phyloP scores from a whole-genome alignment of 2,113 vertebrate species.

The Crypturellus undulatus region DNA sequence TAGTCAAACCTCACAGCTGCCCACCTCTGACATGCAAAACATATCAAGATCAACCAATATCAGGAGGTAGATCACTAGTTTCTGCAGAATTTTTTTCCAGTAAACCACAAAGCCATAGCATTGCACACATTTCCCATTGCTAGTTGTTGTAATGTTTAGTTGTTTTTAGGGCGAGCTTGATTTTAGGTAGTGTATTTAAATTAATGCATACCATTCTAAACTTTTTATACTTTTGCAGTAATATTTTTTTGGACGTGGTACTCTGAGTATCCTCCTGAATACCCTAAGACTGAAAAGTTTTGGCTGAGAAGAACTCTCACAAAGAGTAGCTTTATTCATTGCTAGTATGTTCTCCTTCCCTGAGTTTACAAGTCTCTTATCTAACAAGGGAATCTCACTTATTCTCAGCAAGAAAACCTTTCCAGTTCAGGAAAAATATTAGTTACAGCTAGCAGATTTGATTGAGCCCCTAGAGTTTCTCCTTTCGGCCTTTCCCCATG shows the following conservation, averaged over 20 bases:
- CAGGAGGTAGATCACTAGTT: background rate
- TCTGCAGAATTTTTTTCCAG: background rate
- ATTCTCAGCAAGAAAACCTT: background rate
- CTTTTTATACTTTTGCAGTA: background rate
- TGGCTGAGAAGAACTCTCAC: background rate
- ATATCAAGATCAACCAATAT: background rate
- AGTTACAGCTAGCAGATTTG: constrained; percentile 38
- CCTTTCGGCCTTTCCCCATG: background rate
- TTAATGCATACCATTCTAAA: background rate
- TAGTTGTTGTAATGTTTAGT: background rate
- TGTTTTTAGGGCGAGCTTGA: background rate
- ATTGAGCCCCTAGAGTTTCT: background rate
- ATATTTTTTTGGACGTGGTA: background rate
- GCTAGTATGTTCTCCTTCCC: background rate
- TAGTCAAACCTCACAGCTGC: background rate
- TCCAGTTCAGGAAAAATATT: constrained; percentile 9
- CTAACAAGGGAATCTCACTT: background rate
- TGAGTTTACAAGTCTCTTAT: background rate
- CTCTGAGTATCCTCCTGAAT: background rate
- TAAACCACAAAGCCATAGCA: accelerated
- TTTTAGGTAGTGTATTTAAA: background rate
- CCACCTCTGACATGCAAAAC: background rate
- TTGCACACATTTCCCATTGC: background rate
- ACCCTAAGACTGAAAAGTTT: background rate
- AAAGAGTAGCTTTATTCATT: background rate